Evolutionary conservation across 2,797 vertebrate species (phyloP).

Genomic region (Otolemur crassicaudatus): DNA sequence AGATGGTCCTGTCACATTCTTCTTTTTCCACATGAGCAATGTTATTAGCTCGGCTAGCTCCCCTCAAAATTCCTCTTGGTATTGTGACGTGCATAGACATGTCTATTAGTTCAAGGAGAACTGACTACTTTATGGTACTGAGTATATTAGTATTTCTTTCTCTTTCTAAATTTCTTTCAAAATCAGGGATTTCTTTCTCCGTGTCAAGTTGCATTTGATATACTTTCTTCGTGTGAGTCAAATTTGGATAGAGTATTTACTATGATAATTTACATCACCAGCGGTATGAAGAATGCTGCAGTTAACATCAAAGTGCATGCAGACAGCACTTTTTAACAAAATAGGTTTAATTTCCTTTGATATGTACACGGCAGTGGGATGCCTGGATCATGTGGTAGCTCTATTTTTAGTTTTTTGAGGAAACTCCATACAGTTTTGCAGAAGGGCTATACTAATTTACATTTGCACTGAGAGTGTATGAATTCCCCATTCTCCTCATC

Average conservation of each 20-base stretch:
- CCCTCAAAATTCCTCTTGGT: background rate
- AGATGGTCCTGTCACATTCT: too few relatives aligned
- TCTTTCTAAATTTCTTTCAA: constrained; percentile 19
- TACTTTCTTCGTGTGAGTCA: background rate
- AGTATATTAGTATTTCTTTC: background rate
- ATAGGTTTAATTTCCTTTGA: background rate
- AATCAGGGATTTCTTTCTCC: background rate
- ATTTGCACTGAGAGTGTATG: background rate
- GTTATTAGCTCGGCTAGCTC: background rate
- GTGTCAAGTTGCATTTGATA: background rate
- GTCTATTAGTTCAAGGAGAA: background rate
- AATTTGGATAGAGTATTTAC: background rate
- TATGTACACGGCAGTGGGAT: background rate
- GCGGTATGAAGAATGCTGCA: background rate
- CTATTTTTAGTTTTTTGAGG: background rate
- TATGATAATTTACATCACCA: background rate
- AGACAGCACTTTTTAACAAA: background rate
- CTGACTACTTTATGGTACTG: background rate
- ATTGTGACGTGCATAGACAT: background rate
- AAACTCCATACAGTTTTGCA: background rate
- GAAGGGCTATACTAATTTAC: background rate
- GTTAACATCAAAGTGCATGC: background rate
- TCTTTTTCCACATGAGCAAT: background rate
- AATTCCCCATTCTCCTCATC: background rate
- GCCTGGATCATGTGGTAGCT: background rate